phyloP scores from a whole-genome alignment of 35 echinoderm and acorn worm genomes.

The Diadema setosum region DNA sequence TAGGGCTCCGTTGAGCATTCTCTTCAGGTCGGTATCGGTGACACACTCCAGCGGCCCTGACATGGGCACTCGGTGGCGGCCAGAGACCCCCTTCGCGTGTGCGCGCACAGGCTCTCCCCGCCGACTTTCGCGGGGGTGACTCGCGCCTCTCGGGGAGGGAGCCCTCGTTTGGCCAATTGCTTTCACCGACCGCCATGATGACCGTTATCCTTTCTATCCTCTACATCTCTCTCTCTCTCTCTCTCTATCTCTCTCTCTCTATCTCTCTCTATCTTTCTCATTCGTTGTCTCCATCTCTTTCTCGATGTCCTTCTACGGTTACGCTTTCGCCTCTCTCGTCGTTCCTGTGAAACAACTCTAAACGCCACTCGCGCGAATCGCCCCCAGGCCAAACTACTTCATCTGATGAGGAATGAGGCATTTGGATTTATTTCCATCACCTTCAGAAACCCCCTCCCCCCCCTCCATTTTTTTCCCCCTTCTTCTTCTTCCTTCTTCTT shows the following conservation, averaged over 20 bases:
- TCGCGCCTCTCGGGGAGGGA: too few species aligned
- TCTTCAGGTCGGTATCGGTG: too few species aligned
- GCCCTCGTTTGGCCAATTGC: too few species aligned
- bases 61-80: too few species aligned
- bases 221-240: neutral
- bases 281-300: neutral
- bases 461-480: neutral
- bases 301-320: neutral
- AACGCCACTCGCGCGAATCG: neutral
- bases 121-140: too few species aligned
- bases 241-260: neutral
- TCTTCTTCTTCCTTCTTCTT: neutral
- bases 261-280: neutral
- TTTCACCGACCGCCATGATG: too few species aligned
- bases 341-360: neutral
- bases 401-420: constrained; percentile 23
- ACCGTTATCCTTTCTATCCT: neutral
- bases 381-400: constrained; percentile 10
- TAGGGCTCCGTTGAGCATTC: too few species aligned
- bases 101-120: too few species aligned
- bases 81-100: too few species aligned
- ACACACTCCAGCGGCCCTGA: too few species aligned
- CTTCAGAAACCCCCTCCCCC: neutral
- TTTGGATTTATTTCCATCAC: constrained; percentile 14
- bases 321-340: neutral